Conservation (phyloP, 2,888 invertebrate genomes). For the Sphaerophoria taeniata region DNA sequence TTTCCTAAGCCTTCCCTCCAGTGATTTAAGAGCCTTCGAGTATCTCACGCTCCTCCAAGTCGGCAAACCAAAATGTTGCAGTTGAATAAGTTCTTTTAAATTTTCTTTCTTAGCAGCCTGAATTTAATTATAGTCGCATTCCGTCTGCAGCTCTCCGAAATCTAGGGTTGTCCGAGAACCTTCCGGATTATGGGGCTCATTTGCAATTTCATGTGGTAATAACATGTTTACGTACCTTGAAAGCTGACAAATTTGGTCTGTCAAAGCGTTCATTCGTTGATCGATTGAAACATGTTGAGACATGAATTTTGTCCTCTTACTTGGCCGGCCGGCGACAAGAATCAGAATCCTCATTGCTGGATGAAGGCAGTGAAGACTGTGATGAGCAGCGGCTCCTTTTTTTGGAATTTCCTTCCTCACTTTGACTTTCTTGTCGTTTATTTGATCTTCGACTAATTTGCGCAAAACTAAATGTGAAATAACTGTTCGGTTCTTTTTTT, state of each 20-base stretch:
- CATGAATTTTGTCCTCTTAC: conserved; percentile 15
- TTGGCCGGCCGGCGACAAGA: conserved; percentile 1
- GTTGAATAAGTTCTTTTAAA: too few relatives aligned
- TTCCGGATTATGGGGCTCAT: background rate
- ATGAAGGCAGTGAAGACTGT: background rate
- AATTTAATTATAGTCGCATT: background rate
- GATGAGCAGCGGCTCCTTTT: background rate
- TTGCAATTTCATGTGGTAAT: background rate
- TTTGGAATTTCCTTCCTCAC: background rate
- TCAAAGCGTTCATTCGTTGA: background rate
- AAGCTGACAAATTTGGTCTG: background rate
- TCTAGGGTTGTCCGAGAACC: conserved; percentile 17
- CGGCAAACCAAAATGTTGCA: background rate
- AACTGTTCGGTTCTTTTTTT: too few relatives aligned
- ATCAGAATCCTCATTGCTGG: background rate
- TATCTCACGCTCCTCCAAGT: conserved; percentile 33
- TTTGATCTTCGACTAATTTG: background rate
- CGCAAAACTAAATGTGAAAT: background rate
- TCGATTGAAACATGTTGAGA: conserved; percentile 5
- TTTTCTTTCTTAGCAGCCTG: background rate
- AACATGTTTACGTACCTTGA: background rate
- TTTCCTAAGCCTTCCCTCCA: too few relatives aligned
- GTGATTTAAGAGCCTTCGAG: conserved; percentile 29
- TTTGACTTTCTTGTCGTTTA: background rate
- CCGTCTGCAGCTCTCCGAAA: conserved; percentile 6